Base-by-base conservation (phyloP, 1,140 invertebrate genomes). In the Fragariocoptes setiger region DNA sequence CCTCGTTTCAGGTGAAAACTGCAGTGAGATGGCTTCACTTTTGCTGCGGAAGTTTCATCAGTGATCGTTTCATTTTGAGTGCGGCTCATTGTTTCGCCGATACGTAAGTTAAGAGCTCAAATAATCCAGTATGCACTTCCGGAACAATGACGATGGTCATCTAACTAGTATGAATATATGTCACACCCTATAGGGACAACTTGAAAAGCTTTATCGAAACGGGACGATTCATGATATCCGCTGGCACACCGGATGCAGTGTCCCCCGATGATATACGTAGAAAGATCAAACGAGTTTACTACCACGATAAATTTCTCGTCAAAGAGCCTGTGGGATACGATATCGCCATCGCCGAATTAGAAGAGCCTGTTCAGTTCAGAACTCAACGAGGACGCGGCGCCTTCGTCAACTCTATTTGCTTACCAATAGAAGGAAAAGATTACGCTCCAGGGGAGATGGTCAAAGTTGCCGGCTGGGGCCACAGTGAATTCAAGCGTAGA, bases 21-120 rank as follows among this genome's bases (percentile, higher is more conserved):
- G 8, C n/a, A 31, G 25, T 8, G 8, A 31, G 8, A 8, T n/a
- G n/a, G 8, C 8, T n/a, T n/a, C 37, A 15, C 18, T 62, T 59
- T 45, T 56, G 55, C 44, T 53, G 52, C 18, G 55, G 50, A 3
- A 48, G 46, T 36, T 42, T 58, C 15, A 46, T 57, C 21, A 46
- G 47, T 18, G 45, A 50, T 18, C 43, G 48, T 18, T 56, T 52
- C 51, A 45, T 58, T 5, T 31, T 57, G 15, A 57, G 55, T 8
- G 55, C 56, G 31, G 51, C 51, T 13, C 55, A 58, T 46, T 58
- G 56, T 48, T 50, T 70, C n/a, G 37, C n/a, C 12, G 18, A 38
- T n/a, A 8, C 25, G n/a, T n/a, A n/a, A n/a, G n/a, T n/a, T n/a
- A n/a, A n/a, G n/a, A n/a, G n/a, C n/a, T n/a, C n/a, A n/a, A n/a